phyloP scores from a whole-genome alignment of 2,797 vertebrate genomes.

The Sebastes trivittatus region DNA sequence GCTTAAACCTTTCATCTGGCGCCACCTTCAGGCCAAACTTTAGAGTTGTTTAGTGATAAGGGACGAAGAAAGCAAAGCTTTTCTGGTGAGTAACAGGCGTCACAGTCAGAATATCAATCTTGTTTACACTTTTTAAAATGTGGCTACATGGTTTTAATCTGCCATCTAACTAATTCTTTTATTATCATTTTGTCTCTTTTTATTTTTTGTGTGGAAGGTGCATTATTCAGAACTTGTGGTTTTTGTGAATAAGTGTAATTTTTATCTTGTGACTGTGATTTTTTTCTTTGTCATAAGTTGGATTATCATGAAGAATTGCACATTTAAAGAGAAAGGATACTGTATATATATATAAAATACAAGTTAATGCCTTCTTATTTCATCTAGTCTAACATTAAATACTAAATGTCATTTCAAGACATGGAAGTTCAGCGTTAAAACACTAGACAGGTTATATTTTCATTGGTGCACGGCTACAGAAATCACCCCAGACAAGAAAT shows the following conservation, averaged over 20 bases:
- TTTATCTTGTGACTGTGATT: conserved; percentile 31
- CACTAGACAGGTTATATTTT: background rate
- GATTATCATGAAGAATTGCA: conserved; percentile 49
- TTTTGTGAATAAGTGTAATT: conserved; percentile 45
- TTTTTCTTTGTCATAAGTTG: conserved; percentile 40
- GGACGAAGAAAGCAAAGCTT: background rate
- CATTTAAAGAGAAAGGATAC: conserved; percentile 38
- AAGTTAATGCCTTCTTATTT: conserved; percentile 25
- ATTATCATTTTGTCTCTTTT: background rate
- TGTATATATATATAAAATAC: conserved; percentile 30
- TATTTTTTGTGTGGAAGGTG: conserved; percentile 29
- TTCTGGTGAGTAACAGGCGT: background rate
- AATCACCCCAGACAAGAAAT: background rate
- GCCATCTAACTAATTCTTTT: conserved; percentile 9
- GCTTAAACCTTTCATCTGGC: conserved; percentile 35
- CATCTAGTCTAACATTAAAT: background rate
- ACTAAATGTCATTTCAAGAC: conserved; percentile 8
- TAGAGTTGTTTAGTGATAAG: background rate
- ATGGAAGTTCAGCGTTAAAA: background rate
- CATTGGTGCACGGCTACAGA: background rate
- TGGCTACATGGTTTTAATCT: background rate
- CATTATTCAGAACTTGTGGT: conserved; percentile 13
- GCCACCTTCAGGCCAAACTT: conserved; percentile 36
- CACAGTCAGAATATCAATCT: background rate
- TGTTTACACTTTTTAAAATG: conserved; percentile 30